Evolutionary conservation across 2,888 invertebrate species (phyloP).

Genomic region (Callimorpha dominula): DNA sequence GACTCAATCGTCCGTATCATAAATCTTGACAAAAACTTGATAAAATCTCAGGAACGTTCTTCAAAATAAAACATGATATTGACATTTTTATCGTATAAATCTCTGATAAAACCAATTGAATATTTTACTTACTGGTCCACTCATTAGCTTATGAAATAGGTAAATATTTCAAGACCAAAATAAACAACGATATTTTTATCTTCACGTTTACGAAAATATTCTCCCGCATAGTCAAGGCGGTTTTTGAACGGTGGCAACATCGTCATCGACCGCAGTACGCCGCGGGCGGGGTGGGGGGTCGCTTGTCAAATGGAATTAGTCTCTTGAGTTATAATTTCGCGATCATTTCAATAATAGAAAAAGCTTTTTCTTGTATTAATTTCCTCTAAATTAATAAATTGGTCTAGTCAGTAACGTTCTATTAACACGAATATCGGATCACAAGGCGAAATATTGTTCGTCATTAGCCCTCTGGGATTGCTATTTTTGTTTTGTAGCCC

Average conservation of each 20-base stretch:
- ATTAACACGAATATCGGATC: slow-evolving; percentile 55
- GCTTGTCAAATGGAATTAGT: slow-evolving; percentile 78
- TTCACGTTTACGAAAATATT: slow-evolving; percentile 32
- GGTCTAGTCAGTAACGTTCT: slow-evolving; percentile 52
- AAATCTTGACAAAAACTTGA: neutral
- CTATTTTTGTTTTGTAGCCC: slow-evolving; percentile 83
- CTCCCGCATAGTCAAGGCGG: slow-evolving; percentile 53
- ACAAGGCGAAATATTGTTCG: slow-evolving; percentile 31
- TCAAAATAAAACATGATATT: neutral
- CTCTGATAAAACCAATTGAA: slow-evolving; percentile 11
- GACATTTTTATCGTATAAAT: neutral
- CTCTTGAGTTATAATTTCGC: slow-evolving; percentile 66
- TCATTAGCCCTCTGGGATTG: slow-evolving; percentile 50
- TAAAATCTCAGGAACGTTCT: neutral
- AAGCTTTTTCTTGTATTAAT: slow-evolving; percentile 75
- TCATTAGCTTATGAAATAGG: slow-evolving; percentile 19
- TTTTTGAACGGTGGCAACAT: slow-evolving; percentile 66
- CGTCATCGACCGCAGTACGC: slow-evolving; percentile 75
- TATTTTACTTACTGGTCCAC: neutral
- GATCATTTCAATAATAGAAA: slow-evolving; percentile 67
- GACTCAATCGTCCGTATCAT: neutral
- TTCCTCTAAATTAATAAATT: slow-evolving; percentile 56
- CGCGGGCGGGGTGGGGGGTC: slow-evolving; percentile 64
- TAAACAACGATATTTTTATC: slow-evolving; percentile 34
- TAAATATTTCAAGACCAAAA: slow-evolving; percentile 35